A percentile compares a stretch with the other conserved stretches of the same genome.
Conservation (phyloP, 2,888 invertebrate species). For the Graphium colonna region DNA sequence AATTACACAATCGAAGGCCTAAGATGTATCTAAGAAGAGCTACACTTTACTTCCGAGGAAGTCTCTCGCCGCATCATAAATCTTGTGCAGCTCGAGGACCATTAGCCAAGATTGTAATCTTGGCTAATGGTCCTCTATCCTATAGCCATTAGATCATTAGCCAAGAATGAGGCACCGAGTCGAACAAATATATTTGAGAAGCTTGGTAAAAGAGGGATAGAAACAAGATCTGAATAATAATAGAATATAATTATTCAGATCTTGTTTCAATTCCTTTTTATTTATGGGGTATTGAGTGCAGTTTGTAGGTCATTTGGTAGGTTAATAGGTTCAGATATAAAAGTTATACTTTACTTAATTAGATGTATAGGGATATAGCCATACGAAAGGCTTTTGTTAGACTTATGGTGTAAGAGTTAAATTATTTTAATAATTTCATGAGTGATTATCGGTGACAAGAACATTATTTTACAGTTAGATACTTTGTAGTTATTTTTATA, state of each 20-base stretch:
- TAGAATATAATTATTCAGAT: neutral
- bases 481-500: neutral
- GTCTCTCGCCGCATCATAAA: too few relatives aligned
- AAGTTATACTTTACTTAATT: neutral
- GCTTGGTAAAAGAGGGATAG: neutral
- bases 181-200: neutral
- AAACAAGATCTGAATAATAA: too few relatives aligned
- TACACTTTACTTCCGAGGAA: too few relatives aligned
- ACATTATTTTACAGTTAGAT: neutral
- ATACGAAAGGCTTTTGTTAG: neutral
- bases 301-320: neutral
- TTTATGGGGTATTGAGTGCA: neutral
- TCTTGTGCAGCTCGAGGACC: too few relatives aligned
- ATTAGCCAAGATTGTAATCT: too few relatives aligned
- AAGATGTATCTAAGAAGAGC: too few relatives aligned
- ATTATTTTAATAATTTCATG: too few relatives aligned
- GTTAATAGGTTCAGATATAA: neutral
- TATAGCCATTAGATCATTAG: too few relatives aligned
- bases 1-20: too few relatives aligned
- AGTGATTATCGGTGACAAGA: neutral
- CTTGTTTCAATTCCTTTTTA: neutral
- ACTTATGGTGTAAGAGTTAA: neutral
- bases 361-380: neutral
- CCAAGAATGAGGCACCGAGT: too few relatives aligned
- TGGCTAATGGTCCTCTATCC: too few relatives aligned